Conservation (phyloP, 2,888 invertebrate species). For the Brachypterus glaber region DNA sequence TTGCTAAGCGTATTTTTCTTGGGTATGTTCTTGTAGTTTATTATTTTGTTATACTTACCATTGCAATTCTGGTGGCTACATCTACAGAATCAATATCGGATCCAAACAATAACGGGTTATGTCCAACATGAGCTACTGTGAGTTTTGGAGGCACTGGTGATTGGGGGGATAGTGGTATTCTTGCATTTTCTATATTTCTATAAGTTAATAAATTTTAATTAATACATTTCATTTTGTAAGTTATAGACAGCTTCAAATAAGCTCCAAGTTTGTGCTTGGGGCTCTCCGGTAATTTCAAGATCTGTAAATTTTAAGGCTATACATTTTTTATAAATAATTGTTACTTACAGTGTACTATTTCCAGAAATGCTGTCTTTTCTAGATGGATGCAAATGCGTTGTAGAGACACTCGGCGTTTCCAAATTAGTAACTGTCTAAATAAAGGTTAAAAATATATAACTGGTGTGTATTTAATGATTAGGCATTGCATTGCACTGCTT, state of each 20-base stretch:
- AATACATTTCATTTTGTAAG: no score
- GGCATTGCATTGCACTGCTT: no score
- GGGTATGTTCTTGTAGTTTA: background rate
- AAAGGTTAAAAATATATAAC: no score
- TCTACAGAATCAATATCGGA: constrained; percentile 97
- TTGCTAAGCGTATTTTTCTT: background rate
- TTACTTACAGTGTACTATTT: no score
- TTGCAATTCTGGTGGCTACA: constrained; percentile 93
- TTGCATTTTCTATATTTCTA: no score
- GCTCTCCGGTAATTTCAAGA: no score
- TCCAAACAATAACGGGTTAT: constrained; percentile 86
- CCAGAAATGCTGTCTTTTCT: constrained; percentile 56
- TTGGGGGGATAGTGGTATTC: constrained; percentile 27
- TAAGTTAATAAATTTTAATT: no score
- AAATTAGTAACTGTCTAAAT: constrained; percentile 75
- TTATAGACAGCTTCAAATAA: no score
- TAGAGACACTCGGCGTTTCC: constrained; percentile 52
- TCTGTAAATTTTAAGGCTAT: no score
- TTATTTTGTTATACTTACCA: constrained; percentile 53
- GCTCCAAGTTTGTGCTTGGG: no score
- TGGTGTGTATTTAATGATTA: no score
- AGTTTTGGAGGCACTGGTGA: constrained; percentile 27
- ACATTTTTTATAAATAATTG: no score
- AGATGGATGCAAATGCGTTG: constrained; percentile 55
- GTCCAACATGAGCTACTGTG: constrained; percentile 33